phyloP scores from a whole-genome alignment of 1,140 invertebrate genomes.

The Panagrolaimus sp. region DNA sequence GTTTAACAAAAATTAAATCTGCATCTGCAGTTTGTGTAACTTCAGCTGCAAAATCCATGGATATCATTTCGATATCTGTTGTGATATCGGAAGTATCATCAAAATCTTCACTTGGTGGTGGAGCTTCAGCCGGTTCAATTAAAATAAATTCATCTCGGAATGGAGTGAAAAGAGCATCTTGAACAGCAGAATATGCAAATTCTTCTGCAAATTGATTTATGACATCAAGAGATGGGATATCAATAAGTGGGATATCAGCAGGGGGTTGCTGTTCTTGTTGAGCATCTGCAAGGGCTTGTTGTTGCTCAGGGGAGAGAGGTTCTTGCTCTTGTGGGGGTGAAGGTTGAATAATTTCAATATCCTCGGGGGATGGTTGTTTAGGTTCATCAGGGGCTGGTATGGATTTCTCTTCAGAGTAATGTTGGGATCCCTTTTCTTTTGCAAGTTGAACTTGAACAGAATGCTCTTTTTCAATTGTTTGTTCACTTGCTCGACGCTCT shows the following conservation, averaged over 20 bases:
- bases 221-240: not conserved
- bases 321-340: not conserved
- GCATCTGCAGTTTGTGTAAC: not conserved
- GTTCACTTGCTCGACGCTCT: not conserved
- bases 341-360: not conserved
- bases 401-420: not conserved
- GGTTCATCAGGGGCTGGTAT: too few relatives aligned
- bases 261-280: not conserved
- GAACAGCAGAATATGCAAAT: not conserved
- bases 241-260: too few relatives aligned
- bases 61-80: slow-evolving; percentile 6
- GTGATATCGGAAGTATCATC: not conserved
- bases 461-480: not conserved
- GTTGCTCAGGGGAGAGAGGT: not conserved
- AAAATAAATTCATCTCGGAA: not conserved
- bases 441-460: not conserved
- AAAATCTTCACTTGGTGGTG: not conserved
- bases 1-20: not conserved
- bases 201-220: not conserved
- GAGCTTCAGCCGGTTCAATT: not conserved
- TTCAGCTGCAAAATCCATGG: not conserved
- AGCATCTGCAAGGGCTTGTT: not conserved
- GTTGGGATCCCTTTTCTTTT: not conserved
- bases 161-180: not conserved
- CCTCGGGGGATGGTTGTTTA: not conserved